Evolutionary conservation across 2,113 vertebrate genomes (phyloP), one percentile per base, ranked within the genome.

Genomic region (Eubucco bourcierii): DNA sequence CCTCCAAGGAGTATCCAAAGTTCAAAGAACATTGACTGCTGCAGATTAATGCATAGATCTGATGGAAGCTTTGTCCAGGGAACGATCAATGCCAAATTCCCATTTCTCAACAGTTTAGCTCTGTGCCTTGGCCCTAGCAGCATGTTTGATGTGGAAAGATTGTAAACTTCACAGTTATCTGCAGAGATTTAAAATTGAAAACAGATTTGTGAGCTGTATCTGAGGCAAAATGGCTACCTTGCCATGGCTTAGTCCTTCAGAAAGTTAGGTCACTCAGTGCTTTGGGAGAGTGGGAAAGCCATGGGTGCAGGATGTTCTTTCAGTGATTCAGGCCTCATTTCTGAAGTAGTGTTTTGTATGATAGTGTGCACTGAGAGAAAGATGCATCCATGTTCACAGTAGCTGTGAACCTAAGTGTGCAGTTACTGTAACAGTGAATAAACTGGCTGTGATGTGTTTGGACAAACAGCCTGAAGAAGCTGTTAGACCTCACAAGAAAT

Each of bases 21-120:
- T 89, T 92, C 90, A 89, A 14, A 87, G 94, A 82, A 71, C 83
- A 70, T 89, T 94, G 82, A 73, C 90, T 91, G 84, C 90, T 77
- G 59, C 63, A 84, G 88, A 94, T 93, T 86, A 95, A 95, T 82
- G 91, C 65, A 59, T 37, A 65, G 74, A 50, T 81, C 72, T 78
- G 63, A 39, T 4, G 6, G 73, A 87, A 93, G 70, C 64, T 79
- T 74, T 60, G 74, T 90, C 68, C 90, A 47, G 83, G 55, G 60
- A 7, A 33, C 41, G 67, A 27, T 90, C 39, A 29, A 46, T 89
- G 95, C 95, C 93, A 95, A 41, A 80, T 90, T 86, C 88, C 63
- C 53, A 52, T 95, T 97, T 95, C 94, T 88, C 76, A 94, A 41
- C 27, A 71, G 65, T 80, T 56, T 5, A 75, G 64, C 52, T 91